Evolutionary conservation across 1,140 invertebrate genomes (phyloP), one percentile per base, ranked within the genome.

Genomic region (Drosophila nasuta): DNA sequence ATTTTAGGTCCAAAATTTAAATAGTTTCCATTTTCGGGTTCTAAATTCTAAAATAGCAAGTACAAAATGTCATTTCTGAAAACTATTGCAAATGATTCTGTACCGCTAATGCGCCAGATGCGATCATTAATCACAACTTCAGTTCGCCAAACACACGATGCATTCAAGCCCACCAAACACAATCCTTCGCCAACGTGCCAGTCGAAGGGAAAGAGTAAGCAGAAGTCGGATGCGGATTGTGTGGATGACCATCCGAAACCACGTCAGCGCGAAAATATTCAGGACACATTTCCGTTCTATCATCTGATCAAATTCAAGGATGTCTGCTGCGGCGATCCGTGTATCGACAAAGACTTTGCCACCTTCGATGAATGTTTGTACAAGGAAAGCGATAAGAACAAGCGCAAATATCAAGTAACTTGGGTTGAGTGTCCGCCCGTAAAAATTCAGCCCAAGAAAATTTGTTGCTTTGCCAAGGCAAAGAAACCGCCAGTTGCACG

Each of bases 341-440:
- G 58, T 45, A 5, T 20, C 0, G 69, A 62, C 5, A 64, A 5
- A 0, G 71, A 64, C 0, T 43, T 58, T 13, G 54, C 17, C 1
- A 46, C 35, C 2, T 79, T 65, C 43, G 85, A 71, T 15, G 46
- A 10, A 2, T 90, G 72, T 13, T 17, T 52, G 6, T 60, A 41
- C 48, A 70, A 46, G 11, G 25, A 8, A 51, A 81, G 86, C 1
- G 79, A 89, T 13, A 89, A 89, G 41, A 56, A 69, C 4, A 63
- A 64, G 2, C 86, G 86, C 11, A 38, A 76, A 6, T 89, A 89
- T 33, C 85, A 89, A 49, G 48, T 90, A 3, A 89, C 85, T 1
- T 89, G 85, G 85, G 62, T 63, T 4, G 85, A 89, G 33, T 89
- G 85, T 25, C 86, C 85, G 0, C 49, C 64, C 0, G 15, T 89